Evolutionary conservation across 2,113 vertebrate genomes (phyloP).

Genomic region (Heliornis fulica): DNA sequence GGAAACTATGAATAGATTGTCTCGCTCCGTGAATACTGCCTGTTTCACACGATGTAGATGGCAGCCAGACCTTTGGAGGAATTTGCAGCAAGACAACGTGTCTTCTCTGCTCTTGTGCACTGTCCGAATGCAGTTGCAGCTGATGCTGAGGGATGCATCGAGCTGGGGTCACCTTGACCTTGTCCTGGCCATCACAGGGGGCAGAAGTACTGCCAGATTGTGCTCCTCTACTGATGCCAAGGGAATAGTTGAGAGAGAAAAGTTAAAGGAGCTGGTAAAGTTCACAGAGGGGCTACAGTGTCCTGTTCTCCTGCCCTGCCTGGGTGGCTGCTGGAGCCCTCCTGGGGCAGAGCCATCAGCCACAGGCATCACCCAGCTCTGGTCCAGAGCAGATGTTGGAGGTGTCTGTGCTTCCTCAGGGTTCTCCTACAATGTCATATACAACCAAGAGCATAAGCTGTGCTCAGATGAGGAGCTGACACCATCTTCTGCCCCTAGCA

Average conservation of each 20-base stretch:
- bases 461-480: not conserved
- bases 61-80: not conserved
- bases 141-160: not conserved
- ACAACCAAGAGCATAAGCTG: not conserved
- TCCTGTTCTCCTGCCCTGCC: not conserved
- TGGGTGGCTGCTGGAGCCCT: not conserved
- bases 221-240: not conserved
- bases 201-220: not conserved
- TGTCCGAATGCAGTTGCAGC: not conserved
- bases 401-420: not conserved
- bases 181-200: not conserved
- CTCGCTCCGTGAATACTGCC: not conserved
- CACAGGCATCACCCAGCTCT: not conserved
- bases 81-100: not conserved
- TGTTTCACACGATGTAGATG: not conserved
- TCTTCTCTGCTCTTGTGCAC: not conserved
- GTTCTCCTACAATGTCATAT: not conserved
- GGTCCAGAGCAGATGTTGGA: not conserved
- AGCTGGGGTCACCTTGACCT: not conserved
- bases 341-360: not conserved
- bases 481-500: not conserved
- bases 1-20: not conserved
- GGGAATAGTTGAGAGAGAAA: not conserved
- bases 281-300: not conserved
- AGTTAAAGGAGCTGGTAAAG: not conserved